Base-by-base conservation (phyloP, 2,113 vertebrate species). In the Alectura lathami region DNA sequence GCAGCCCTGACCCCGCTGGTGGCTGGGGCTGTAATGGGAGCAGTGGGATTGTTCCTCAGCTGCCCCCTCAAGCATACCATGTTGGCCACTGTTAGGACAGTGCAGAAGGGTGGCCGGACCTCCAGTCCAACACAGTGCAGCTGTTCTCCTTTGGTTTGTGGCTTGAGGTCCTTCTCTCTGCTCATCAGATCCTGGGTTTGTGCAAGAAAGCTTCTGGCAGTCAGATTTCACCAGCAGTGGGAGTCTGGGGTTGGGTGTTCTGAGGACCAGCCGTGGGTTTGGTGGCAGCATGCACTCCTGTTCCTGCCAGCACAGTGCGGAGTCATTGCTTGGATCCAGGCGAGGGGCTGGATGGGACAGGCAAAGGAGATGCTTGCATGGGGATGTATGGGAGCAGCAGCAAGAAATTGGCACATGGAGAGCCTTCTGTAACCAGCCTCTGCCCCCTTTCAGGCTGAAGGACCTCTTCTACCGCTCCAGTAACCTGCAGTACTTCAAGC, bases 401-500 rank as follows among this genome's bases (percentile, higher is more conserved):
- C 47, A 43, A 43, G 34, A 57, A 57, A 45, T 13, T 68, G 43
- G 27, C 17, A 30, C 6, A 7, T 3, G 17, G 50, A 43, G 74
- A 67, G 40, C 53, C 6, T 1, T 68, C 30, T 18, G 32, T 87
- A 27, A 88, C 22, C 18, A 2, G 42, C 54, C 73, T 24, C 9
- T 80, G 42, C 63, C 80, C 48, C 73, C 89, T 92, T 36, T 13
- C 89, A 99, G 99, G 97, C 96, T 99, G 94, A 99, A 99, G 98
- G 99, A 98, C 93, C 98, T 99, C 22, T 99, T 99, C 97, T 99
- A 99, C 91, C 99, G 99, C 96, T 99, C 99, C 96, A 99, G 99
- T 97, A 99, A 99, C 97, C 98, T 99, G 67, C 99, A 99, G 96
- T 99, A 99, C 97, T 99, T 99, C 97, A 99, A 99, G 94, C 98